Base-by-base conservation (phyloP, 2,797 vertebrate species). In the Tachyglossus aculeatus region DNA sequence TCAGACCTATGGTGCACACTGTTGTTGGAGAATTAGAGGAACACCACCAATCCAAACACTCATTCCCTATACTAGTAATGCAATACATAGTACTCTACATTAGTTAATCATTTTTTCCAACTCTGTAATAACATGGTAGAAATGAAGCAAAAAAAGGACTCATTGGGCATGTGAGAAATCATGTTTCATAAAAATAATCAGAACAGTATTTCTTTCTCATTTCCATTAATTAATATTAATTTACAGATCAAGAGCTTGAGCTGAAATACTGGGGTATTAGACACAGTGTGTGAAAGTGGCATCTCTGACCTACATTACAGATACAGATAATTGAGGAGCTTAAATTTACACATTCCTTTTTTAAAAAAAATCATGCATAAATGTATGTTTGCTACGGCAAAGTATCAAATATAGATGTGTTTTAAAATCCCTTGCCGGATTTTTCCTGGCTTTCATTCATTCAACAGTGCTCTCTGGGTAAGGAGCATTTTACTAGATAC, bases 181-280 rank as follows among this genome's bases (percentile, higher is more conserved):
- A 0, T 3, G 34, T 58, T 73, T 79, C 71, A 57, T 45, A 19
- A 29, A 34, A 45, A 24, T 11, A 4, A 0, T 54, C 60, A 64
- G 55, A 19, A 16, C 51, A 39, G 19, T 5, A 54, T 25, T 65
- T 83, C 81, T 45, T 66, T 54, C 32, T 63, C 37, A 19, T 51
- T 68, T 74, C 71, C 71, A 67, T 75, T 85, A 66, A 78, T 87
- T 85, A 75, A 73, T 65, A 52, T 66, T 85, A 36, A 66, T 80
- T 83, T 68, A 50, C 50, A 54, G 81, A 73, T 53, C 36, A 79
- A 60, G 48, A 36, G 47, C 53, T 82, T 81, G 73, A 79, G 75
- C 74, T 81, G 67, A 87, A 87, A 74, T 36, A 62, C 71, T 82
- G 74, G 77, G 77, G 74, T 65, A 74, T 77, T 29, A 58, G 53